Conservation (phyloP, 1,140 invertebrate species). For the Halesus radiatus region DNA sequence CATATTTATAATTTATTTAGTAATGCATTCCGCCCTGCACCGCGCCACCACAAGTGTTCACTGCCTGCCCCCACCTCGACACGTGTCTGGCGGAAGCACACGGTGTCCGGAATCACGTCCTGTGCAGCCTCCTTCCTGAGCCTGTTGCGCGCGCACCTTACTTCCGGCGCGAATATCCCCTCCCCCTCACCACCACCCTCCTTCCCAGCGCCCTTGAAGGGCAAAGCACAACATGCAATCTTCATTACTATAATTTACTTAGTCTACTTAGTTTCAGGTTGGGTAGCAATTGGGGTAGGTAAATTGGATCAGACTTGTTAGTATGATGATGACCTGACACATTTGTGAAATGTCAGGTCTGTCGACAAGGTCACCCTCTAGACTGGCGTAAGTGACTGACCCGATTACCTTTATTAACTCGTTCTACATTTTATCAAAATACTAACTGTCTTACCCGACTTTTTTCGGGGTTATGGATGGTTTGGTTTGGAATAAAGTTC, state of each 20-base stretch:
- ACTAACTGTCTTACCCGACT: too few relatives aligned
- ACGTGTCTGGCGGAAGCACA: conserved; percentile 36
- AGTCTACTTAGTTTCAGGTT: neutral
- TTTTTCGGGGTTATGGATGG: too few relatives aligned
- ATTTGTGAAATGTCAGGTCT: too few relatives aligned
- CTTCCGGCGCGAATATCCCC: conserved; percentile 3
- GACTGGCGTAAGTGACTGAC: too few relatives aligned
- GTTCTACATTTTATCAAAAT: too few relatives aligned
- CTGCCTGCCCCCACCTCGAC: conserved; percentile 6
- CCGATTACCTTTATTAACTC: too few relatives aligned
- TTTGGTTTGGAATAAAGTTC: too few relatives aligned
- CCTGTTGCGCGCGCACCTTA: conserved; percentile 21
- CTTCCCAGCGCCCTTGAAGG: conserved; percentile 8
- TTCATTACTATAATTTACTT: neutral
- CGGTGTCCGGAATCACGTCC: conserved; percentile 40
- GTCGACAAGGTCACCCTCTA: too few relatives aligned
- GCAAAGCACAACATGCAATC: neutral
- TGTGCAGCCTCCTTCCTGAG: conserved; percentile 25
- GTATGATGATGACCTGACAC: too few relatives aligned
- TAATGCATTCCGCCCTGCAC: neutral
- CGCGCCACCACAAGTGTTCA: conserved; percentile 18
- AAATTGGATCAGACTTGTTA: neutral
- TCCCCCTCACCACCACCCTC: neutral
- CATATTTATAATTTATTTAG: too few relatives aligned
- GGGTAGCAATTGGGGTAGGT: neutral